Percentiles rank a stretch among this genome's conserved stretches.
These are phyloP conservation scores for Plemyria rubiginata DNA, from an alignment of 2,888 invertebrate genomes.

Conservation along the genomic window DNA sequence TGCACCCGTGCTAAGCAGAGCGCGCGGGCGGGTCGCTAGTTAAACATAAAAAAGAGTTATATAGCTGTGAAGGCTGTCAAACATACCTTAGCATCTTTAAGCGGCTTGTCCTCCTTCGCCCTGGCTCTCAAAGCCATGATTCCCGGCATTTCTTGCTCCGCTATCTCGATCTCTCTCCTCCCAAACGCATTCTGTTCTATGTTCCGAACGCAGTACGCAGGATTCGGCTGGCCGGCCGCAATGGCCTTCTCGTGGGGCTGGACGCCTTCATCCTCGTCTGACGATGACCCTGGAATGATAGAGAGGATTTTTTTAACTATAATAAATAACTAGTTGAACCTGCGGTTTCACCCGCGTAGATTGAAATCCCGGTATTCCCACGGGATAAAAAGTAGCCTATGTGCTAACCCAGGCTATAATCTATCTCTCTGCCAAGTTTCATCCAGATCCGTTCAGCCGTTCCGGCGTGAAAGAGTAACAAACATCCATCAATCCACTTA, in stretches of 20 bases:
- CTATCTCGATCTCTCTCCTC: conserved; percentile 98
- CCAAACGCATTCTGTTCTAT: conserved; percentile 97
- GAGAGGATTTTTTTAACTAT: conserved; percentile 26
- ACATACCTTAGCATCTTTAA: conserved; percentile 94
- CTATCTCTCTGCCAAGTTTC: no score
- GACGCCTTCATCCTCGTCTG: conserved; percentile 94
- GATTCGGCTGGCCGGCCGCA: conserved; percentile 92
- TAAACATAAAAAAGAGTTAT: no score
- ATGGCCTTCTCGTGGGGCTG: conserved; percentile 97
- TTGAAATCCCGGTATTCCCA: no score
- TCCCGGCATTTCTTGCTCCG: conserved; percentile 99
- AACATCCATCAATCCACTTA: no score
- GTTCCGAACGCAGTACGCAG: conserved; percentile 97
- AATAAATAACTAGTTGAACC: no score
- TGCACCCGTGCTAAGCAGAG: no score
- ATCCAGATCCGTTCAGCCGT: no score
- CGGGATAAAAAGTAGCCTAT: no score
- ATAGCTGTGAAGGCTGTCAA: not conserved
- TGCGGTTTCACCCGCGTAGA: no score
- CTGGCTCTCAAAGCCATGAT: conserved; percentile 97
- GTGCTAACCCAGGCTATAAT: no score
- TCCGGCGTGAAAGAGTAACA: no score
- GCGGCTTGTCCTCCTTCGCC: conserved; percentile 96
- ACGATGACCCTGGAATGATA: conserved; percentile 90
- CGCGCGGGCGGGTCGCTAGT: no score